Percentiles rank a stretch among this genome's conserved stretches.
Conservation (phyloP, 2,888 invertebrate genomes). For the Drosophila diplacantha region DNA sequence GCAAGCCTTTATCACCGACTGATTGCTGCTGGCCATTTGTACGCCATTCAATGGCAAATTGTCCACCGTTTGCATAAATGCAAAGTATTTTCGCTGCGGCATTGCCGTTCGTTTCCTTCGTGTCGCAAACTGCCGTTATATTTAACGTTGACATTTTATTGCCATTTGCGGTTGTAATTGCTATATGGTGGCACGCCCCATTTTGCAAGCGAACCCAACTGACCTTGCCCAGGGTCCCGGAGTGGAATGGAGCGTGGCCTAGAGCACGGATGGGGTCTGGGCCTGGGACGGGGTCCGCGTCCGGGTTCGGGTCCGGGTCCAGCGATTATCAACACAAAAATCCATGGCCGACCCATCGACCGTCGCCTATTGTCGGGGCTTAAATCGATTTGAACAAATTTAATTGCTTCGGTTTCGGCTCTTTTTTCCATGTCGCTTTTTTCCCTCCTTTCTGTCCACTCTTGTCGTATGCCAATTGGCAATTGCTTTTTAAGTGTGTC, state of each 20-base stretch:
- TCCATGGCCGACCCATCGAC: constrained; percentile 8
- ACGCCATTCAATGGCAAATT: constrained; percentile 16
- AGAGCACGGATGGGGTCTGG: background rate
- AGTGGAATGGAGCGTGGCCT: background rate
- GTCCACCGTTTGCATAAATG: constrained; percentile 12
- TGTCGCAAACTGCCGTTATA: constrained; percentile 42
- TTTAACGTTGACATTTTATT: constrained; percentile 67
- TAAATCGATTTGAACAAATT: constrained; percentile 71
- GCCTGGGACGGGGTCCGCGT: background rate
- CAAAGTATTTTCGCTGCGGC: constrained; percentile 11
- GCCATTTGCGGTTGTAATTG: constrained; percentile 72
- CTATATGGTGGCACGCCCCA: constrained; percentile 53
- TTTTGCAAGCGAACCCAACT: constrained; percentile 13
- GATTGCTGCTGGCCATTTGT: constrained; percentile 8
- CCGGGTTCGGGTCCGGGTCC: constrained; percentile 7
- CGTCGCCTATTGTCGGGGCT: constrained; percentile 63
- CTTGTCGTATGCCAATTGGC: constrained; percentile 56
- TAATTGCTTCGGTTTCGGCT: constrained; percentile 64
- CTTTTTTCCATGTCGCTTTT: constrained; percentile 20
- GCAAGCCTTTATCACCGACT: constrained; percentile 4
- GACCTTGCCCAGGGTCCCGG: background rate
- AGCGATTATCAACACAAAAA: constrained; percentile 15
- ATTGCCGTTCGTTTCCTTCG: constrained; percentile 17
- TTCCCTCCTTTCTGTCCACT: constrained; percentile 3
- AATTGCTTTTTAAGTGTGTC: constrained; percentile 67